Base-by-base conservation (phyloP, 2,888 invertebrate genomes). In the Alloscopus bannaensis region DNA sequence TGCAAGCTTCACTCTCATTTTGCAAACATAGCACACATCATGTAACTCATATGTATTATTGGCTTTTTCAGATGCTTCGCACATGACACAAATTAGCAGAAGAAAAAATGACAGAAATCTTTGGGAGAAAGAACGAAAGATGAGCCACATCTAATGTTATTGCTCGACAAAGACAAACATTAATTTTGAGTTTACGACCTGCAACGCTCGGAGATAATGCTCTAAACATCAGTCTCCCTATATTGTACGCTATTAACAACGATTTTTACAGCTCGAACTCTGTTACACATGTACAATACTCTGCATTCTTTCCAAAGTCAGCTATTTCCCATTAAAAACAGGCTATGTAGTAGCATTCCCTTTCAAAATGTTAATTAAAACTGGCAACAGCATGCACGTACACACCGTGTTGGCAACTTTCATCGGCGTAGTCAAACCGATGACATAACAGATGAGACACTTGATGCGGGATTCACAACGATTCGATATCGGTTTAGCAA, bases 81-180 rank as follows among this genome's bases (percentile, higher is more conserved):
- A 3, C 22, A 50, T 3, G 3, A n/a, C 50, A 57, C 11, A 60
- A 60, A 60, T 60, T 60, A 60, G 60, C 22, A 60, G 13, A 45
- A 3, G 18, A 36, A 40, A 62, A 65, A 47, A 47, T 47, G 36
- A 47, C 6, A 47, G 16, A 47, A 3, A 3, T 26, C 55, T 55
- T 24, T 24, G 26, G 20, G 18, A 29, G 26, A 62, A 45, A 47
- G 65, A 65, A 45, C 28, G 65, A 65, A 65, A 65, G 47, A 65
- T 65, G 65, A 65, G 65, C 65, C 65, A 65, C 29, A 65, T 18
- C 57, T 57, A 57, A 57, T 57, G 31, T 28, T 55, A 16, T n/a
- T 24, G n/a, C 47, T n/a, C 47, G 26, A 47, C 47, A 8, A 31
- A 59, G 62, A 62, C 24, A 47, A 29, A 28, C 47, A 45, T 59